These are phyloP conservation scores for Amphipyra berbera DNA, from an alignment of 2,888 invertebrate species.

Conservation along the genomic window DNA sequence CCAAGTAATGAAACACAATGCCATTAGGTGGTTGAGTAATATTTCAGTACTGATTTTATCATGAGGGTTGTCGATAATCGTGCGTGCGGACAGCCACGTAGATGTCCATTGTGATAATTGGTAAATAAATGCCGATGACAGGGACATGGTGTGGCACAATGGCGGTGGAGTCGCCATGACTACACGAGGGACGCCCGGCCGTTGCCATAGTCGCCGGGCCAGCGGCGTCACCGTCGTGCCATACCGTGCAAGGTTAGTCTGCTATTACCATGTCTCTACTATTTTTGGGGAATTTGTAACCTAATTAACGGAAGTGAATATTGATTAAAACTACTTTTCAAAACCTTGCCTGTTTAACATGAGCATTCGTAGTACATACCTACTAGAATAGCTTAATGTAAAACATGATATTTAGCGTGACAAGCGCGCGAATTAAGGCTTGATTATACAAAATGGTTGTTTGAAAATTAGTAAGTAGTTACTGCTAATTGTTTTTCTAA, in stretches of 20 bases:
- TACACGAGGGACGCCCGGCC: slow-evolving; percentile 73
- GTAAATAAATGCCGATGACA: slow-evolving; percentile 78
- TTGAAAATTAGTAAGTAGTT: not conserved
- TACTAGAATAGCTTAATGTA: not conserved
- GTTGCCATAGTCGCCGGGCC: slow-evolving; percentile 68
- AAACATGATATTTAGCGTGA: slow-evolving; percentile 23
- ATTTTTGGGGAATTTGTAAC: slow-evolving; percentile 63
- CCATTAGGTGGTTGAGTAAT: slow-evolving; percentile 34
- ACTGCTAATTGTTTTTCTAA: not conserved
- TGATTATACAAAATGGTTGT: slow-evolving; percentile 4
- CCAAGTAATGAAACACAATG: slow-evolving; percentile 43
- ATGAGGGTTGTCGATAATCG: slow-evolving; percentile 56
- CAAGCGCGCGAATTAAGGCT: slow-evolving; percentile 6
- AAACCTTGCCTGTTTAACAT: slow-evolving; percentile 12
- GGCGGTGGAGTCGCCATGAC: slow-evolving; percentile 71
- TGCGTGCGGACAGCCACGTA: slow-evolving; percentile 67
- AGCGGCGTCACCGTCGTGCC: slow-evolving; percentile 61
- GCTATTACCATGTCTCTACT: slow-evolving; percentile 37
- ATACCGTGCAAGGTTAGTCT: slow-evolving; percentile 71
- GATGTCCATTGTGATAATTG: slow-evolving; percentile 74
- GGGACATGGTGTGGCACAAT: slow-evolving; percentile 61
- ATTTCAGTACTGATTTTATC: slow-evolving; percentile 57
- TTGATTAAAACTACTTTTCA: slow-evolving; percentile 25
- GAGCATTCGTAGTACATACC: not conserved
- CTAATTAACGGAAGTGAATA: slow-evolving; percentile 62